Evolutionary conservation across 2,113 vertebrate genomes (phyloP).

Genomic region (Istiophorus platypterus): DNA sequence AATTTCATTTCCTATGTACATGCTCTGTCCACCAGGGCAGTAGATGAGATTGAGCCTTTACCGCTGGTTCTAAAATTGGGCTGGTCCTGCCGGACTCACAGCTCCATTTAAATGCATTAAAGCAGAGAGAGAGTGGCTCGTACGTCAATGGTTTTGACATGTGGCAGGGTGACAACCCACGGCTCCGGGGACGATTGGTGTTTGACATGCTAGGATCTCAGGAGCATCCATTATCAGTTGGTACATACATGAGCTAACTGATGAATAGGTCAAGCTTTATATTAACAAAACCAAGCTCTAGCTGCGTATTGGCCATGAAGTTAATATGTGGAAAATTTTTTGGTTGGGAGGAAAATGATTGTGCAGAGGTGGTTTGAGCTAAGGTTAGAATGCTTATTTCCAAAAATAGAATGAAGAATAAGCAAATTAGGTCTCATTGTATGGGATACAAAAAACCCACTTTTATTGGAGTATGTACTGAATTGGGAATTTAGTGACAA

Average conservation of each 20-base stretch:
- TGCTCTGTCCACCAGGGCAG: constrained; percentile 70
- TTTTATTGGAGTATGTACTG: background rate
- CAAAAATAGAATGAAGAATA: background rate
- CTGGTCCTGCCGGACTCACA: constrained; percentile 73
- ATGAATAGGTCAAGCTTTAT: constrained; percentile 57
- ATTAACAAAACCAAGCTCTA: constrained; percentile 47
- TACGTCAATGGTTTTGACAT: constrained; percentile 78
- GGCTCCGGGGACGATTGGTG: constrained; percentile 43
- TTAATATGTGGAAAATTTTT: constrained; percentile 40
- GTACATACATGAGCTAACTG: constrained; percentile 56
- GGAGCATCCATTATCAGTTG: constrained; percentile 64
- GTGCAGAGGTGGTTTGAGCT: constrained; percentile 7
- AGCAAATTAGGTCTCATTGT: background rate
- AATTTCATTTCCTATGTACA: constrained; percentile 80
- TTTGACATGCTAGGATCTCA: constrained; percentile 63
- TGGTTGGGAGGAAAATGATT: constrained; percentile 14
- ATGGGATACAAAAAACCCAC: background rate
- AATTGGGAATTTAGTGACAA: background rate
- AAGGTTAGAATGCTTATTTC: constrained; percentile 10
- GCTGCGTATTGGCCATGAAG: constrained; percentile 41
- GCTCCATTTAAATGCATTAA: constrained; percentile 86
- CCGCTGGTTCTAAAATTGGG: constrained; percentile 76
- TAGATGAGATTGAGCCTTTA: constrained; percentile 80
- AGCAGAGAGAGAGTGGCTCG: constrained; percentile 71
- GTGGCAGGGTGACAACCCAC: constrained; percentile 56